phyloP scores from a whole-genome alignment of 2,888 invertebrate species.

The Drosophila phalerata region DNA sequence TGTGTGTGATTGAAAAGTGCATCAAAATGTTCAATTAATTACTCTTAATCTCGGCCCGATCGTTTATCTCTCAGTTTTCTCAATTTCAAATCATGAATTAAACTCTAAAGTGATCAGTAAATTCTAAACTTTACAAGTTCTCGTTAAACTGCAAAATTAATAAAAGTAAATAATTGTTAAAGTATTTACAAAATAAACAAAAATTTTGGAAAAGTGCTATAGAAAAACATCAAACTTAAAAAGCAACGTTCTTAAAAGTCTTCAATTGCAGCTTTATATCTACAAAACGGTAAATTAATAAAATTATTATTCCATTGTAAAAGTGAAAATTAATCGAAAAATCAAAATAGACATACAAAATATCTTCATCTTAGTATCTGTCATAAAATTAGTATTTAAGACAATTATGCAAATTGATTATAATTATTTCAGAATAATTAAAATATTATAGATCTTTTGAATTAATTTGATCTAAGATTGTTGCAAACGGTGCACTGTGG shows the following conservation, averaged over 20 bases:
- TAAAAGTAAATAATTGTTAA: background rate
- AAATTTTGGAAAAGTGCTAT: background rate
- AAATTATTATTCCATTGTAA: background rate
- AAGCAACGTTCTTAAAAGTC: background rate
- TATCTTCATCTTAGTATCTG: no score
- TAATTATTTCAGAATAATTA: no score
- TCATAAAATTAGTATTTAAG: no score
- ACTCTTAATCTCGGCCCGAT: constrained; percentile 34
- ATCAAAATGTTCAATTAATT: constrained; percentile 26
- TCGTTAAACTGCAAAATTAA: background rate
- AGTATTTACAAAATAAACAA: background rate
- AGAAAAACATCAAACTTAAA: background rate
- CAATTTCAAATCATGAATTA: background rate
- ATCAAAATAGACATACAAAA: background rate
- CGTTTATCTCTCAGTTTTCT: constrained; percentile 13
- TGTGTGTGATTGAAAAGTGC: constrained; percentile 27
- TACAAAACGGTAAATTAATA: constrained; percentile 44
- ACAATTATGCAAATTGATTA: no score
- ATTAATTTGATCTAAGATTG: no score
- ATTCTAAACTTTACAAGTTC: constrained; percentile 22
- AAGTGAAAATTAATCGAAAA: background rate
- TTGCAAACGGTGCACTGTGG: background rate
- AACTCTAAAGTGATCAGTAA: constrained; percentile 19
- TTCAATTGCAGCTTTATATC: constrained; percentile 13
- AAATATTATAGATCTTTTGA: no score